These are phyloP conservation scores for Dynastes tityus DNA, from an alignment of 2,888 invertebrate species.

Conservation along the genomic window DNA sequence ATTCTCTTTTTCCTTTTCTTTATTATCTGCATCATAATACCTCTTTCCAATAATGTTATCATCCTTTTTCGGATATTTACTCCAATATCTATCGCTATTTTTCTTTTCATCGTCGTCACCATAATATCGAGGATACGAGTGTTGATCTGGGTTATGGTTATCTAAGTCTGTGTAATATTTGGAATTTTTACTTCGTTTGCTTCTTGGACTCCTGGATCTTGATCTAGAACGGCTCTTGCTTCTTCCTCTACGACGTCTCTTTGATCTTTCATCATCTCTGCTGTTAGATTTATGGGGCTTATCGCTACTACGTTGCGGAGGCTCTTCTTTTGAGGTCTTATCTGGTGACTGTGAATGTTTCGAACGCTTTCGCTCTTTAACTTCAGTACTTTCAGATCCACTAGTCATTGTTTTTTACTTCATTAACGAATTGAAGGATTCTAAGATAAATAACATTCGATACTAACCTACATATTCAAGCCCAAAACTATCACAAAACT, in stretches of 20 bases:
- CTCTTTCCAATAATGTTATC: conserved; percentile 64
- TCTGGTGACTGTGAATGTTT: conserved; percentile 29
- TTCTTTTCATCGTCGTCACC: conserved; percentile 64
- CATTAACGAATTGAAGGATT: not conserved
- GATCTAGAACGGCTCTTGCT: conserved; percentile 48
- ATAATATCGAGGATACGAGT: conserved; percentile 63
- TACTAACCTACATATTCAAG: too few species aligned
- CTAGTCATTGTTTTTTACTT: conserved; percentile 38
- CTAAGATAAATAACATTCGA: too few species aligned
- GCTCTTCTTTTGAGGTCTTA: conserved; percentile 9
- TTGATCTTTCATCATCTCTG: conserved; percentile 40
- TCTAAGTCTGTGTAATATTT: conserved; percentile 55
- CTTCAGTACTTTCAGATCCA: conserved; percentile 27
- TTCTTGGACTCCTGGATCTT: conserved; percentile 49
- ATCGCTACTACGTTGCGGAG: conserved; percentile 11
- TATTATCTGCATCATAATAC: conserved; percentile 62
- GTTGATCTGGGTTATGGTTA: conserved; percentile 49
- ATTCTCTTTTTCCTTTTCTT: conserved; percentile 55
- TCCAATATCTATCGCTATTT: conserved; percentile 67
- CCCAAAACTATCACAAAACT: too few species aligned
- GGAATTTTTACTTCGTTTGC: conserved; percentile 41
- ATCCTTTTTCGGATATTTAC: conserved; percentile 67
- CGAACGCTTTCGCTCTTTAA: conserved; percentile 38
- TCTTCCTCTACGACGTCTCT: conserved; percentile 32
- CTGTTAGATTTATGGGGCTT: conserved; percentile 19